Conservation (phyloP, 2,888 invertebrate species). For the Acholoe squamosa region DNA sequence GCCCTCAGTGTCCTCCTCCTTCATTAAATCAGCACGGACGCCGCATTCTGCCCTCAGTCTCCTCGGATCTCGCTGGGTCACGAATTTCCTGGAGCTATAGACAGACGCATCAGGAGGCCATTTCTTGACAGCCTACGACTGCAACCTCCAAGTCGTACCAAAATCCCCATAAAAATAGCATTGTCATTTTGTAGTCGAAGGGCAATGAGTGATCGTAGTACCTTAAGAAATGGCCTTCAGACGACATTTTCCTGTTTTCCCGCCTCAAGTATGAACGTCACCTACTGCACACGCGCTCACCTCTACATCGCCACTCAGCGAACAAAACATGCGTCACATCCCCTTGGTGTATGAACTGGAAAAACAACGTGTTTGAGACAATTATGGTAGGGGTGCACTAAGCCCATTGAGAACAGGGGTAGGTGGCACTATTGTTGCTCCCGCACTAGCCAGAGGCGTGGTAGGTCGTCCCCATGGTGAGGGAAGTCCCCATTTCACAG, state of each 20-base stretch:
- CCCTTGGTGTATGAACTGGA: background rate
- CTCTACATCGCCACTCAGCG: background rate
- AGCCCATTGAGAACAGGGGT: background rate
- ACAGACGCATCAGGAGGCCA: background rate
- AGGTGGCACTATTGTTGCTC: background rate
- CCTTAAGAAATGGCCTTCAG: too few relatives aligned
- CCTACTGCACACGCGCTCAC: constrained; percentile 1
- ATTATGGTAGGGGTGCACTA: background rate
- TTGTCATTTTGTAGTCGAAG: too few relatives aligned
- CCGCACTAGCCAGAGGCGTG: background rate
- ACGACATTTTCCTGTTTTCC: too few relatives aligned
- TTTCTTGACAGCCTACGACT: too few relatives aligned
- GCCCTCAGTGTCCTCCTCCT: background rate
- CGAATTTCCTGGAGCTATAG: background rate
- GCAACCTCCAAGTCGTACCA: too few relatives aligned
- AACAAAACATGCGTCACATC: background rate
- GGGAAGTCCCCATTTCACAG: background rate
- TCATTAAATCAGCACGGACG: background rate
- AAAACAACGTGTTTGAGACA: background rate
- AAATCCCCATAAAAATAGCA: too few relatives aligned
- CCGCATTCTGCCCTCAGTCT: background rate
- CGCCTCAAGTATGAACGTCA: background rate
- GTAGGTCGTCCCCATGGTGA: background rate
- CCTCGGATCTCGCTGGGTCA: background rate
- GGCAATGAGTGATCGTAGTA: too few relatives aligned